Base-by-base conservation (phyloP, 2,888 invertebrate species). In the Selenia dentaria region DNA sequence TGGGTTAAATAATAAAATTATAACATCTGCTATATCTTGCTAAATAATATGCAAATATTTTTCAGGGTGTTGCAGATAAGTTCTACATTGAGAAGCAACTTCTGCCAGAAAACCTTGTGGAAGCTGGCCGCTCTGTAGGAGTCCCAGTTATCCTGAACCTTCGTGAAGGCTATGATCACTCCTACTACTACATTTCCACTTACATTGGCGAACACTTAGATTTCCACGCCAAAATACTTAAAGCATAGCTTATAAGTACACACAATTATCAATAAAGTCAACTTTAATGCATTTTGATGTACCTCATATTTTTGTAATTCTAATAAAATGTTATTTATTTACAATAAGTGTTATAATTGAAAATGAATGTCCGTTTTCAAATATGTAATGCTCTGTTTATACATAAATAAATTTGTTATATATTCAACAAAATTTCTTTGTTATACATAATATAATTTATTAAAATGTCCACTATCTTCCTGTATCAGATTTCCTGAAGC, bases 141-240 rank as follows among this genome's bases (percentile, higher is more conserved):
- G 88, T 97, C 10, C 94, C 94, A 8, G 92, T 94, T 0, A 93
- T 95, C 38, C 87, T 94, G 9, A 94, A 95, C 59, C 88, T 94
- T 69, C 92, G 96, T 6, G 95, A 95, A 56, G 97, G 96, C 9
- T 99, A 99, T 74, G 98, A 99, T 79, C 99, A 99, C 84, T 95
- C 97, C 32, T 99, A 99, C 74, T 99, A 94, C 73, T 98, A 97
- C 74, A 96, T 99, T 56, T 92, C 98, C 0, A 93, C 97, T 0
- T 99, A 97, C 79, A 94, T 99, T 38, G 96, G 94, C 27, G 98
- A 99, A 73, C 99, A 99, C 75, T 93, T 99, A 49, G 93, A 93
- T 44, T 97, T 97, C 81, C 99, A 99, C 80, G 93, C 95, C 2
- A 94, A 95, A 71, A 93, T 94, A 75, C 92, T 97, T 10, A 93